A percentile compares a stretch with the other conserved stretches of the same genome.
Evolutionary conservation across 2,113 vertebrate genomes (phyloP).

Genomic region (Hippocampus guttulatus): DNA sequence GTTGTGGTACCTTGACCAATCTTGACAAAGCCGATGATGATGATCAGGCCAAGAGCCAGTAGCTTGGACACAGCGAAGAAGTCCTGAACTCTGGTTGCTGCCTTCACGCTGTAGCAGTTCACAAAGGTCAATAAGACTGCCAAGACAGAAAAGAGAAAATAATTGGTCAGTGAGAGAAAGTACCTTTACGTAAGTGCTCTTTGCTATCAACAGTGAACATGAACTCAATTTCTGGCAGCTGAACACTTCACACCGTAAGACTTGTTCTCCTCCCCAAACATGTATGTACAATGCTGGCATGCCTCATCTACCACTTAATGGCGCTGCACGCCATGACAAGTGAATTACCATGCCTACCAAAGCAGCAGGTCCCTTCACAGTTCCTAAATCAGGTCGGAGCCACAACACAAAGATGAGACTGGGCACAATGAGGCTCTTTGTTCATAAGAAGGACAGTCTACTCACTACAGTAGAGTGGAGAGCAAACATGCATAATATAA

Average conservation of each 20-base stretch:
- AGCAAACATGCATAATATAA: background rate
- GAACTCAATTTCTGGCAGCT: slow-evolving; percentile 23
- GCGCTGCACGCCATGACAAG: slow-evolving; percentile 45
- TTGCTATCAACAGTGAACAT: background rate
- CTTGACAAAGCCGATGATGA: slow-evolving; percentile 90
- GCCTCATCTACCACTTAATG: background rate
- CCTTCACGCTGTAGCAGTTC: slow-evolving; percentile 97
- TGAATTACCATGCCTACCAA: slow-evolving; percentile 48
- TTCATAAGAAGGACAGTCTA: slow-evolving; percentile 30
- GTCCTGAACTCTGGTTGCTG: slow-evolving; percentile 91
- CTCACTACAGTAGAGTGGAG: slow-evolving; percentile 27
- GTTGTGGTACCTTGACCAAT: slow-evolving; percentile 78
- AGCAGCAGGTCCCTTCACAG: slow-evolving; percentile 58
- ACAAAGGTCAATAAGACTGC: slow-evolving; percentile 88
- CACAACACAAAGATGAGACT: slow-evolving; percentile 42
- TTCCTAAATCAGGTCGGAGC: slow-evolving; percentile 60
- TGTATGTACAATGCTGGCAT: slow-evolving; percentile 5
- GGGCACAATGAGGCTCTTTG: slow-evolving; percentile 67
- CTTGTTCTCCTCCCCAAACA: background rate
- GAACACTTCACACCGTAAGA: background rate
- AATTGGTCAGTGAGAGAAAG: background rate
- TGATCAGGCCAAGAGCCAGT: slow-evolving; percentile 85
- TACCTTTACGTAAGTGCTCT: background rate
- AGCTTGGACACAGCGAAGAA: slow-evolving; percentile 91
- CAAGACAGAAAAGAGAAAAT: slow-evolving; percentile 15